Conservation (phyloP, 2,113 vertebrate species). For the Microcebus lehilahytsara region DNA sequence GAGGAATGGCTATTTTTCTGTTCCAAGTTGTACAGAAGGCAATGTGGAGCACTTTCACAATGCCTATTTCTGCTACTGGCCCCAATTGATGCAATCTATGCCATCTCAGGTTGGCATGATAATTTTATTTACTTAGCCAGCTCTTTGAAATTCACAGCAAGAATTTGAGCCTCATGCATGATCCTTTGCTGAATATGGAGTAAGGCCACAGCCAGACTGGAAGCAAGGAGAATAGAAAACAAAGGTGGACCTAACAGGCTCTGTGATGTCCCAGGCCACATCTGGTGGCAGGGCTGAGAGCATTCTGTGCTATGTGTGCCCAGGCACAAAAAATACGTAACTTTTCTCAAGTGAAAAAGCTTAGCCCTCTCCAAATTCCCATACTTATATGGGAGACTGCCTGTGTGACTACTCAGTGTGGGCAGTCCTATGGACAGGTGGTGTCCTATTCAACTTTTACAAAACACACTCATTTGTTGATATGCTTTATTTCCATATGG, state of each 20-base stretch:
- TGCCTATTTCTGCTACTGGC: not conserved
- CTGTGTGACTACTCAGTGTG: not conserved
- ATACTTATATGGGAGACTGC: not conserved
- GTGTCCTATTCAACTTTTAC: not conserved
- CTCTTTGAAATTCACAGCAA: not conserved
- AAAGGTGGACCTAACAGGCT: not conserved
- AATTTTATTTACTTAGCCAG: not conserved
- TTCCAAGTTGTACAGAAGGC: not conserved
- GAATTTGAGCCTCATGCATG: not conserved
- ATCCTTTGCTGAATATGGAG: not conserved
- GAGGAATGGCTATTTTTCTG: not conserved
- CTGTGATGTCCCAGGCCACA: not conserved
- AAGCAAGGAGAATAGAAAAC: not conserved
- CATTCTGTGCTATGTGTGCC: not conserved
- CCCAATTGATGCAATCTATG: not conserved
- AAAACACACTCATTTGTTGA: not conserved
- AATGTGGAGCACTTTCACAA: not conserved
- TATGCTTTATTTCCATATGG: not conserved
- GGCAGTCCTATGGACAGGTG: not conserved
- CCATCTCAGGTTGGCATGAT: not conserved
- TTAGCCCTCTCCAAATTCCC: not conserved
- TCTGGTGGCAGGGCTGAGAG: not conserved
- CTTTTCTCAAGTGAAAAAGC: not conserved
- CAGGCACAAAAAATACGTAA: not conserved
- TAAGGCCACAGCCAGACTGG: not conserved